These are phyloP conservation scores for Alcedo quadribrachys DNA, from an alignment of 2,797 vertebrate species.

Conservation along the genomic window DNA sequence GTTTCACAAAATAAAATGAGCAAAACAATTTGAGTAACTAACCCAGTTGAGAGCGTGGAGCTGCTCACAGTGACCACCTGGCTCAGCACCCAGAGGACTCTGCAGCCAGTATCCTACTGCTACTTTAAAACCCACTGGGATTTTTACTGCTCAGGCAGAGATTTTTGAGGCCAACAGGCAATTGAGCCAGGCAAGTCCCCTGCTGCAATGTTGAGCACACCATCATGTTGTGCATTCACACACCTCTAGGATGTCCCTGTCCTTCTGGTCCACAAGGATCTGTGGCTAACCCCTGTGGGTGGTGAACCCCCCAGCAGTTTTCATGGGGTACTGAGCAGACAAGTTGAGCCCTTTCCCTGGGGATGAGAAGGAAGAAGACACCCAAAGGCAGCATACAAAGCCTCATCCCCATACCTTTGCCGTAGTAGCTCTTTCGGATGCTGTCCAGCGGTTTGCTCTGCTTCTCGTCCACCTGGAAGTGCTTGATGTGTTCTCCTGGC, in stretches of 20 bases:
- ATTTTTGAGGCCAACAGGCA: background rate
- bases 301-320: background rate
- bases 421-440: slow-evolving; percentile 90
- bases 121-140: background rate
- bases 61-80: rapidly evolving
- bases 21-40: background rate
- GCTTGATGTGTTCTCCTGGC: slow-evolving; percentile 81
- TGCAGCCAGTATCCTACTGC: background rate
- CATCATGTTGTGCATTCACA: background rate
- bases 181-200: background rate
- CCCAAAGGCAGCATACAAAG: rapidly evolving
- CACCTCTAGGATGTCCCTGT: background rate
- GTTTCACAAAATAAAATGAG: background rate
- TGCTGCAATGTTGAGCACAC: background rate
- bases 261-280: background rate
- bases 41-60: rapidly evolving
- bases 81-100: background rate
- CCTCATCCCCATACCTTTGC: slow-evolving; percentile 77
- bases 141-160: background rate
- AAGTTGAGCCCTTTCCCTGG: background rate
- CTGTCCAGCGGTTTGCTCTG: slow-evolving; percentile 87
- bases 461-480: slow-evolving; percentile 85
- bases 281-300: background rate
- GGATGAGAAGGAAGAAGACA: background rate
- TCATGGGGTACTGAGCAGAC: background rate